Percentiles rank a stretch among this genome's conserved stretches.
Conservation (phyloP, 2,888 invertebrate genomes). For the Oscheius sp. region DNA sequence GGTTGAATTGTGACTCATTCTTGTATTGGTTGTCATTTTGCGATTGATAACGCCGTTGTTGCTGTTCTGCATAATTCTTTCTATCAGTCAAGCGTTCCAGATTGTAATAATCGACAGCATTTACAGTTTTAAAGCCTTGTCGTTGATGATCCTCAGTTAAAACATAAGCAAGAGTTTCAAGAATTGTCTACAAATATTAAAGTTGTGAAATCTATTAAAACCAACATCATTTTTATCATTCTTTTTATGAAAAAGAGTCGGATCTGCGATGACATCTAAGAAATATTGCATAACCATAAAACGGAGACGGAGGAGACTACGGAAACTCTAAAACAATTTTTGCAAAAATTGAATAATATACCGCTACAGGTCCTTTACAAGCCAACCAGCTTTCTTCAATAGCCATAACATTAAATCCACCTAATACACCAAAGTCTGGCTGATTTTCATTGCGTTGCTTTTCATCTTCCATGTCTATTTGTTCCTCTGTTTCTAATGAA, state of each 20-base stretch:
- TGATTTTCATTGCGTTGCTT: background rate
- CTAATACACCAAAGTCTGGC: background rate
- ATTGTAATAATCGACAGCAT: background rate
- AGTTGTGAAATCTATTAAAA: background rate
- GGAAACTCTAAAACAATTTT: constrained; percentile 40
- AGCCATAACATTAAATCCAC: background rate
- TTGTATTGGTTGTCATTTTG: too few species aligned
- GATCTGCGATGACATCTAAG: constrained; percentile 49
- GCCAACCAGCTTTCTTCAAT: constrained; percentile 22
- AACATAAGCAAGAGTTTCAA: constrained; percentile 18
- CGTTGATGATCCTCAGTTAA: constrained; percentile 30
- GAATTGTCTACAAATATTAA: constrained; percentile 28
- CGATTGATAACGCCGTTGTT: too few species aligned
- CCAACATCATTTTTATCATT: constrained; percentile 9
- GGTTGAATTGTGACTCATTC: too few species aligned
- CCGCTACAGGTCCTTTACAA: constrained; percentile 8
- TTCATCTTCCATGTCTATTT: background rate
- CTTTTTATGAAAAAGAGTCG: constrained; percentile 19
- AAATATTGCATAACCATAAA: constrained; percentile 66
- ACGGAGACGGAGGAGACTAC: constrained; percentile 53
- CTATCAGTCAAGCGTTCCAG: background rate
- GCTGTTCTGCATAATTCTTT: background rate
- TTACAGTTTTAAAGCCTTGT: constrained; percentile 32
- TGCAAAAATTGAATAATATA: background rate
- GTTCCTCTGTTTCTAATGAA: background rate